Conservation (phyloP, 2,113 vertebrate genomes). For the Ammospiza caudacuta region DNA sequence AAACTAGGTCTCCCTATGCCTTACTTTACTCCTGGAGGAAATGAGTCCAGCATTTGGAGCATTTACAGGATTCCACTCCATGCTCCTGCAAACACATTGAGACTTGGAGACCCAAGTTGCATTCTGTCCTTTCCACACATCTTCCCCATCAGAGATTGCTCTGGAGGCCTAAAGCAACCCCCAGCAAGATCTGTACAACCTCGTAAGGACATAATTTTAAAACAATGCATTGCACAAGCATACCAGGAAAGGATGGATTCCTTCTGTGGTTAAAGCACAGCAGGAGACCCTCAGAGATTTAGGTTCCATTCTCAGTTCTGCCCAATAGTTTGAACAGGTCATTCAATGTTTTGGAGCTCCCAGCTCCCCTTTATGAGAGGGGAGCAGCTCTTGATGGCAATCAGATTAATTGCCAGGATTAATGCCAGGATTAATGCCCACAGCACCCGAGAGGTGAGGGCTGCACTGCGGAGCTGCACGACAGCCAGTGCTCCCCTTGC, state of each 20-base stretch:
- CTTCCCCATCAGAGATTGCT: not conserved
- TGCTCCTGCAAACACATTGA: not conserved
- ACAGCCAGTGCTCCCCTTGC: not conserved
- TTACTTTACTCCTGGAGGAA: not conserved
- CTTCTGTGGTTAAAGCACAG: not conserved
- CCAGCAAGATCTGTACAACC: not conserved
- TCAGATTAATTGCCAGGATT: not conserved
- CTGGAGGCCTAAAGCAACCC: not conserved
- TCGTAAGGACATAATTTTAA: not conserved
- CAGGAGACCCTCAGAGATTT: not conserved
- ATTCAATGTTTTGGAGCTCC: conserved; percentile 1
- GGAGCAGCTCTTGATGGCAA: not conserved
- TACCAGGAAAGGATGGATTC: not conserved
- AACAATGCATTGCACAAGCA: conserved; percentile 14
- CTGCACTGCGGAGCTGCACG: not conserved
- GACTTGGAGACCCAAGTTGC: not conserved
- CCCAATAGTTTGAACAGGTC: not conserved
- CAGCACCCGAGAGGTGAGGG: not conserved
- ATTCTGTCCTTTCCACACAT: not conserved
- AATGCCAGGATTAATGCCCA: not conserved
- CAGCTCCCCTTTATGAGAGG: not conserved
- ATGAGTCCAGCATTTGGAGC: not conserved
- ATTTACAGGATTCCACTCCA: not conserved
- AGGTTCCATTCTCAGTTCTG: conserved; percentile 7
- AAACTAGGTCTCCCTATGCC: not conserved